Evolutionary conservation across 2,888 invertebrate species (phyloP), one percentile per base, ranked within the genome.

Genomic region (Trichogramma evanescens): DNA sequence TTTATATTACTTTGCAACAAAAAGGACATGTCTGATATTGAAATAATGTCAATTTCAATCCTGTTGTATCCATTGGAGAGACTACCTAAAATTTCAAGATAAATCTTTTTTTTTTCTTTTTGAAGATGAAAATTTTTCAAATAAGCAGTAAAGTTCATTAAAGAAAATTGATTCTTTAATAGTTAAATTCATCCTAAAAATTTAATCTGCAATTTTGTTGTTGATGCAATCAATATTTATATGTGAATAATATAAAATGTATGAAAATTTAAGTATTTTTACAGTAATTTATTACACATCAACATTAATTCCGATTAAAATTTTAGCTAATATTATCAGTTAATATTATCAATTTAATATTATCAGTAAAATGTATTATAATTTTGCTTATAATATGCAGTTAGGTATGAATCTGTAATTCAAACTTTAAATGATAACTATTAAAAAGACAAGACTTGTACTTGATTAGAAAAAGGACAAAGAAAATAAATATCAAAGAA

Each of bases 11-110:
- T 82, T 97, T 98, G 74, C 95, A 96, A 79, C 97, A 97, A 78
- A 97, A 98, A 1, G 98, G 98, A 73, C 98, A 99, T 0, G 95
- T 95, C 71, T 95, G 91, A 75, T 95, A 99, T 81, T 99, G 99
- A 74, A 92, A 99, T 13, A 99, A 81, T 0, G 92, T 89, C 51
- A 99, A 79, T 68, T 93, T 88, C 60, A 95, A 79, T 40, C 88
- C 87, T 50, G 82, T 82, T 1, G 74, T 79, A 72, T 92, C 91
- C 4, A 82, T 79, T 0, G 86, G 82, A 72, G 84, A 86, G 8
- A 82, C 68, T 57, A 89, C 80, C 86, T 91, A 71, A 60, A 82
- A 82, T 58, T 66, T 48, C 13, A 49, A 10, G 9, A 26, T 26
- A 26, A 2, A 26, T 26, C 26, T 2, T 26, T 26, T 26, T 26